Evolutionary conservation across 2,113 vertebrate genomes (phyloP).

Genomic region (Hemicordylus capensis): DNA sequence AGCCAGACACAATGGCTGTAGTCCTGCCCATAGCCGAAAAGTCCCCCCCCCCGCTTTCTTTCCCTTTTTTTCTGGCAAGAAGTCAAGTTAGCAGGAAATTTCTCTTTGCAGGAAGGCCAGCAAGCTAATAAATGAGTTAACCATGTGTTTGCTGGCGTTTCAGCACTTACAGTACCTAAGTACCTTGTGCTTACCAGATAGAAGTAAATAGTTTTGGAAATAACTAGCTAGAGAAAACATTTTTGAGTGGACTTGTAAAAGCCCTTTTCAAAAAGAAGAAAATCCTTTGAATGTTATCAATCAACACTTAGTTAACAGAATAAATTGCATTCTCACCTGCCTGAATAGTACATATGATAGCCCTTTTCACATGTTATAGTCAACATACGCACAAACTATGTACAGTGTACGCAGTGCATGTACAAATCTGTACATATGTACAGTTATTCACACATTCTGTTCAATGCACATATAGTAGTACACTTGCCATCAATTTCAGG

Average conservation of each 20-base stretch:
- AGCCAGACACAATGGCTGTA: slow-evolving; percentile 24
- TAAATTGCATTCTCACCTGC: too few relatives aligned
- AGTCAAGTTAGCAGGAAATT: slow-evolving; percentile 8
- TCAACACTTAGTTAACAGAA: background rate
- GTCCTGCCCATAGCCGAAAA: background rate
- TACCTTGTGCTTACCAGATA: background rate
- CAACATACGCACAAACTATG: too few relatives aligned
- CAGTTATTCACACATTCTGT: too few relatives aligned
- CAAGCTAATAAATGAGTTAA: background rate
- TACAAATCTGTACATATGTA: too few relatives aligned
- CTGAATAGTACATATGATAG: background rate
- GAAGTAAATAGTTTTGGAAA: background rate
- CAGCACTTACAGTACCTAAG: background rate
- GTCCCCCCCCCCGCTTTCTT: background rate
- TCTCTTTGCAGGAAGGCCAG: slow-evolving; percentile 10
- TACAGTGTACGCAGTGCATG: too few relatives aligned
- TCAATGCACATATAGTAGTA: too few relatives aligned
- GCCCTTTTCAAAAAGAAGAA: background rate
- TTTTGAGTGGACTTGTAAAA: background rate
- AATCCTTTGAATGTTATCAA: background rate
- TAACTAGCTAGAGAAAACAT: background rate
- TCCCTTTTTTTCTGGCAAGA: background rate
- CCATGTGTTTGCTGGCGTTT: background rate
- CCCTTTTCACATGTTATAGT: too few relatives aligned
- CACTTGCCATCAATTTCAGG: too few relatives aligned